Base-by-base conservation (phyloP, 2,888 invertebrate species). In the Resseliella maxima region DNA sequence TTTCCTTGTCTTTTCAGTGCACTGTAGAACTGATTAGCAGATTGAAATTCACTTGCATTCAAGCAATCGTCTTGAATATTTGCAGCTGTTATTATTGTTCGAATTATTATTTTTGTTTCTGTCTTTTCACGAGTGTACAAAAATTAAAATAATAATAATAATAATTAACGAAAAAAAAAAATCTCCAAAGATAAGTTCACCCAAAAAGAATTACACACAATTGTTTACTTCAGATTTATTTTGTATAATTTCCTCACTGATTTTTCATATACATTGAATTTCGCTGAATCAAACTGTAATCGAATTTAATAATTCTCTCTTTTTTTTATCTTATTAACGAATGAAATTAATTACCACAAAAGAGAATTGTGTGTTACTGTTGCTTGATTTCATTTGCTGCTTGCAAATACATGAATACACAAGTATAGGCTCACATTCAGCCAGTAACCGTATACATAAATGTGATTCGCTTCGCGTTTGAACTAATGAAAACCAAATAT, bases 291-390 rank as follows among this genome's bases (percentile, higher is more conserved):
- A 18, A 50, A 50, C 50, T 50, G 50, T 12, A 12, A 12, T 50
- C 21, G 50, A 50, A 50, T 18, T 10, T 18, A 50, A 59, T 59
- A 24, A 59, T 24, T 24, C 24, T 2, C 5, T 24, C 24, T 31
- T 31, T 35, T 72, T 72, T 72, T 72, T 72, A 72, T 72, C 72
- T 72, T 72, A 72, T 72, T 72, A 72, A 72, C 72, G 35, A 72
- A 72, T 31, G 72, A 72, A 72, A 72, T 72, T 72, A 72, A 72
- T 72, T 72, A 72, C 72, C 31, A 72, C 72, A 72, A 72, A 72
- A 72, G 31, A 72, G 72, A 72, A 31, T 72, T 72, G 72, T 72
- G n/a, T n/a, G 72, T 72, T 72, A 15, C 72, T 72, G 72, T 72
- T 72, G 31, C 72, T 72, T 72, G 72, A 72, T 27, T 72, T 72